Evolutionary conservation across 2,113 vertebrate species (phyloP).

Genomic region (Macaca mulatta): DNA sequence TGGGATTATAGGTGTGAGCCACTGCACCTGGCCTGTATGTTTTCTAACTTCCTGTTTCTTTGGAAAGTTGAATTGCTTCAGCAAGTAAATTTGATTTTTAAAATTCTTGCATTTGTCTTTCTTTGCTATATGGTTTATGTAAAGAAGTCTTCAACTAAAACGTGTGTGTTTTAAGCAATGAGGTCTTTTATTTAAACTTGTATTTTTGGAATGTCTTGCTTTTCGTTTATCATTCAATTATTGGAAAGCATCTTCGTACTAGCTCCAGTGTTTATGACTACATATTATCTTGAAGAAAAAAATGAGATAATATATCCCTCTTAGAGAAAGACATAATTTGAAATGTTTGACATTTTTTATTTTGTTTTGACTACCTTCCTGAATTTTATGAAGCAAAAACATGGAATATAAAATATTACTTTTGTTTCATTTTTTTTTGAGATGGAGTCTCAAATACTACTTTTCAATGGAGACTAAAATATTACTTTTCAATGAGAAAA

Average conservation of each 20-base stretch:
- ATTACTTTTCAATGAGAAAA: conserved; percentile 50
- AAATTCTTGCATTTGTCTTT: conserved; percentile 45
- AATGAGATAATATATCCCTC: conserved; percentile 15
- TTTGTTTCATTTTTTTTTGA: neutral
- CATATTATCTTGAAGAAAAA: neutral
- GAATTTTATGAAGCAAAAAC: conserved; percentile 55
- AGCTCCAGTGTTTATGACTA: neutral
- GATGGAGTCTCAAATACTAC: neutral
- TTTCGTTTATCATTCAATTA: neutral
- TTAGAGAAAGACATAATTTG: conserved; percentile 38
- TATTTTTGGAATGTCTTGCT: conserved; percentile 29
- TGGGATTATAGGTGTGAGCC: too few species aligned
- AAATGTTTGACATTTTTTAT: conserved; percentile 61
- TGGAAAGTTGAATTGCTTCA: neutral
- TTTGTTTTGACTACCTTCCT: conserved; percentile 53
- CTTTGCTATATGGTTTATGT: neutral
- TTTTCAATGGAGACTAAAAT: conserved; percentile 44
- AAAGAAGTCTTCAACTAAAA: neutral
- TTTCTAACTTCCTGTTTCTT: neutral
- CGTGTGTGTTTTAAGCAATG: neutral
- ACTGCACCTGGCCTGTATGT: too few species aligned
- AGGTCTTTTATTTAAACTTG: conserved; percentile 29
- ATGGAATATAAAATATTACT: conserved; percentile 35
- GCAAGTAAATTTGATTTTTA: neutral
- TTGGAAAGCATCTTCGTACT: neutral